These are phyloP conservation scores for Sesia bembeciformis DNA, from an alignment of 2,888 invertebrate species.

Conservation along the genomic window DNA sequence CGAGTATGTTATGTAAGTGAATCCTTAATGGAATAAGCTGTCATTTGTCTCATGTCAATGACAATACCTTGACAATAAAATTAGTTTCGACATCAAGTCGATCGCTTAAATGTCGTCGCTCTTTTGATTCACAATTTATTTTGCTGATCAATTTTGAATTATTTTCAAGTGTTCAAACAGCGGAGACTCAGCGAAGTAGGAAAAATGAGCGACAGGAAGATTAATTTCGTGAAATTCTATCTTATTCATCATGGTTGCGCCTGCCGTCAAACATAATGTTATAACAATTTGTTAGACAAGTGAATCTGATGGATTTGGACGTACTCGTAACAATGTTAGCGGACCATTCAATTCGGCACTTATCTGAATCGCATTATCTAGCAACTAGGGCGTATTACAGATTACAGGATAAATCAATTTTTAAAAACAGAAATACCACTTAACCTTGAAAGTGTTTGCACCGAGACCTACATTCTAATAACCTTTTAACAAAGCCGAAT, in stretches of 20 bases:
- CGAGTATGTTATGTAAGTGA: too few species aligned
- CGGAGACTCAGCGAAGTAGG: constrained; percentile 9
- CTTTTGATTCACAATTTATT: constrained; percentile 12
- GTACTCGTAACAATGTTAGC: constrained; percentile 3
- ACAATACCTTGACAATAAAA: constrained; percentile 5
- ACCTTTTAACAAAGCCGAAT: constrained; percentile 61
- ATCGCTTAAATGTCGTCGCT: constrained; percentile 7
- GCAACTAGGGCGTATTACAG: too few species aligned
- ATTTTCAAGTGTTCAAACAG: constrained; percentile 12
- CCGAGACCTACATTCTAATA: constrained; percentile 58
- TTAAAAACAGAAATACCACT: constrained; percentile 21
- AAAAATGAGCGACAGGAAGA: constrained; percentile 10
- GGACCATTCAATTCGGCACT: not conserved
- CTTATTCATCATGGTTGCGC: constrained; percentile 5
- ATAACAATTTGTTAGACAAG: not conserved
- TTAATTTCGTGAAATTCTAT: constrained; percentile 14
- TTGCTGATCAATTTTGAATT: constrained; percentile 14
- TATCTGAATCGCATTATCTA: not conserved
- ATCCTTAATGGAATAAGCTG: too few species aligned
- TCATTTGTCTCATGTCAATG: too few species aligned
- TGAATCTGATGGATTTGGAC: not conserved
- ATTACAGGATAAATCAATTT: constrained; percentile 4
- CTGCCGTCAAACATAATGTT: not conserved
- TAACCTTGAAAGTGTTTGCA: constrained; percentile 48
- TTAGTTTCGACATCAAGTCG: constrained; percentile 6